Percentiles rank a stretch among this genome's conserved stretches.
These are phyloP conservation scores for Morpho helenor DNA, from an alignment of 2,888 invertebrate genomes.

Conservation along the genomic window DNA sequence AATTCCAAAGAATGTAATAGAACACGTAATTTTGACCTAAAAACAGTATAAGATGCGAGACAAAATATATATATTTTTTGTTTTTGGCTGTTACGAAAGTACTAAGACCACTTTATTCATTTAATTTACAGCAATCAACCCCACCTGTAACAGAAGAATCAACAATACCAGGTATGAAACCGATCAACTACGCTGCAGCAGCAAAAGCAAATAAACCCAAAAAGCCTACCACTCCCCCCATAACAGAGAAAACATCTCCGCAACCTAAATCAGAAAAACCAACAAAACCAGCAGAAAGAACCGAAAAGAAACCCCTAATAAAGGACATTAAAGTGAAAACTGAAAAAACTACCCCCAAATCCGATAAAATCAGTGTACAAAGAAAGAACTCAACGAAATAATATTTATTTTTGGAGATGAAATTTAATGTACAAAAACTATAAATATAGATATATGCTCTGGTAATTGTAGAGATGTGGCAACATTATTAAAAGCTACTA, in stretches of 20 bases:
- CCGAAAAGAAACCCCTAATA: constrained; percentile 26
- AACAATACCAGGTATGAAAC: constrained; percentile 44
- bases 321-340: constrained; percentile 29
- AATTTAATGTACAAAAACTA: constrained; percentile 26
- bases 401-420: constrained; percentile 21
- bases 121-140: constrained; percentile 25
- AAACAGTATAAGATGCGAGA: too few relatives aligned
- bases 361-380: constrained; percentile 31
- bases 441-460: constrained; percentile 5
- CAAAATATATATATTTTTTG: too few relatives aligned
- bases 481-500: background rate
- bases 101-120: too few relatives aligned
- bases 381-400: constrained; percentile 66
- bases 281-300: constrained; percentile 22
- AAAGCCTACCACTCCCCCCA: constrained; percentile 39
- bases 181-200: constrained; percentile 71
- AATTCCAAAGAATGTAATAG: too few relatives aligned
- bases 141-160: constrained; percentile 35
- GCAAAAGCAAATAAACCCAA: constrained; percentile 68
- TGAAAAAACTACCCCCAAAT: constrained; percentile 25
- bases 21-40: too few relatives aligned
- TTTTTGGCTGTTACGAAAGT: too few relatives aligned
- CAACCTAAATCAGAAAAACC: constrained; percentile 27
- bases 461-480: constrained; percentile 1
- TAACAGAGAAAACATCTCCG: constrained; percentile 33